These are phyloP conservation scores for Steinernema feltiae DNA, from an alignment of 1,140 invertebrate species.

Conservation along the genomic window DNA sequence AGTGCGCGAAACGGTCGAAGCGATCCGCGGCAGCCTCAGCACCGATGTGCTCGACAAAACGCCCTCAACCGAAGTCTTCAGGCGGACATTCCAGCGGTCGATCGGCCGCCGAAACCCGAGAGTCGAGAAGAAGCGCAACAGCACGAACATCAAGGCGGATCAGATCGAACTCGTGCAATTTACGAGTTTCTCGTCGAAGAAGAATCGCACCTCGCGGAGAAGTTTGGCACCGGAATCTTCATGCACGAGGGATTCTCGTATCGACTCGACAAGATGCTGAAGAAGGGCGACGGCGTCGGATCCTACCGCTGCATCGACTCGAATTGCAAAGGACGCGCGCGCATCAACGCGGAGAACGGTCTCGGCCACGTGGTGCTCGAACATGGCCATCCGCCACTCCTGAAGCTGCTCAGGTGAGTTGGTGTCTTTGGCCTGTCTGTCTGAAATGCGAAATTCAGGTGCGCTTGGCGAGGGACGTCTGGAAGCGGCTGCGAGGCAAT, in stretches of 20 bases:
- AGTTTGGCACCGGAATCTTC: slow-evolving; percentile 3
- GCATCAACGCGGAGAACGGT: background rate
- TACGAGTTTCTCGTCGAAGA: background rate
- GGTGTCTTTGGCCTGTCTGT: background rate
- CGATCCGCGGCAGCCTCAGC: background rate
- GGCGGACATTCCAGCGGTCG: background rate
- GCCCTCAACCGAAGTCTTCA: background rate
- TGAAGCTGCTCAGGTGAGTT: background rate
- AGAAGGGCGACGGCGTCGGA: background rate
- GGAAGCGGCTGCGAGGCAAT: background rate
- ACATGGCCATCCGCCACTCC: background rate
- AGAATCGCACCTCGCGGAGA: background rate
- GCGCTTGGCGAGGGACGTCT: background rate
- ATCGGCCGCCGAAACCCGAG: background rate
- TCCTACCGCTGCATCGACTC: background rate
- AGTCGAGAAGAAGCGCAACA: background rate
- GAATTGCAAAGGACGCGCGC: background rate
- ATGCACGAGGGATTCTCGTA: background rate
- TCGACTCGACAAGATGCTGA: background rate
- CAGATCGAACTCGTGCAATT: background rate
- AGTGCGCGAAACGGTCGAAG: background rate
- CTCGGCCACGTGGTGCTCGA: background rate
- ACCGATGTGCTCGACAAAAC: background rate
- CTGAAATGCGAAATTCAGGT: background rate
- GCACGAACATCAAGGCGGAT: background rate